phyloP scores from a whole-genome alignment of 2,797 vertebrate species.

The Danio choprae region DNA sequence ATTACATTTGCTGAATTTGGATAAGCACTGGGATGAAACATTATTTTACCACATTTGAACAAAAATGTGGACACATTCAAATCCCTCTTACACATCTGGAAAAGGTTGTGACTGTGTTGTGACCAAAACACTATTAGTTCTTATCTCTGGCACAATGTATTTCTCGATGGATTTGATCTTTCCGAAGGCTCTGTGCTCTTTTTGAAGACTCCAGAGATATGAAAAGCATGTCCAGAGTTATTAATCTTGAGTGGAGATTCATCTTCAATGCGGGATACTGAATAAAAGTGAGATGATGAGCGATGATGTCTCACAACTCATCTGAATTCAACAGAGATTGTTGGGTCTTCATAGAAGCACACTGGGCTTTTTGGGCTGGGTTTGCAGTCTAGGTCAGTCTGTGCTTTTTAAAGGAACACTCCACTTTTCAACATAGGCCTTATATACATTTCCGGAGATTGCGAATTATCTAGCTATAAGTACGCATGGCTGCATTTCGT shows the following conservation, averaged over 20 bases:
- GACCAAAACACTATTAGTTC: constrained; percentile 25
- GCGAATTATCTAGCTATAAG: too few relatives aligned
- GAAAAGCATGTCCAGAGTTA: constrained; percentile 18
- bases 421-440: too few relatives aligned
- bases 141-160: constrained; percentile 21
- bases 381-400: constrained; percentile 1
- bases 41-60: not conserved
- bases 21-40: not conserved
- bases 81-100: constrained; percentile 19
- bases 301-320: constrained; percentile 16
- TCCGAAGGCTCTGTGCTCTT: constrained; percentile 10
- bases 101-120: constrained; percentile 8
- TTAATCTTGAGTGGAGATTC: constrained; percentile 7
- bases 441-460: too few relatives aligned
- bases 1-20: not conserved
- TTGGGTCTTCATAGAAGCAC: not conserved
- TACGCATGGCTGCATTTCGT: too few relatives aligned
- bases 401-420: not conserved
- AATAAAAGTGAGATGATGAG: not conserved
- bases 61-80: not conserved
- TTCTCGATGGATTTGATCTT: constrained; percentile 34
- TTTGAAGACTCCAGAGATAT: constrained; percentile 37
- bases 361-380: not conserved
- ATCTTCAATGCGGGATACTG: not conserved
- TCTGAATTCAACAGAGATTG: not conserved